Percentiles rank a stretch among this genome's conserved stretches.
Conservation (phyloP, 1,140 invertebrate species). For the Stegodyphus dumicola region DNA sequence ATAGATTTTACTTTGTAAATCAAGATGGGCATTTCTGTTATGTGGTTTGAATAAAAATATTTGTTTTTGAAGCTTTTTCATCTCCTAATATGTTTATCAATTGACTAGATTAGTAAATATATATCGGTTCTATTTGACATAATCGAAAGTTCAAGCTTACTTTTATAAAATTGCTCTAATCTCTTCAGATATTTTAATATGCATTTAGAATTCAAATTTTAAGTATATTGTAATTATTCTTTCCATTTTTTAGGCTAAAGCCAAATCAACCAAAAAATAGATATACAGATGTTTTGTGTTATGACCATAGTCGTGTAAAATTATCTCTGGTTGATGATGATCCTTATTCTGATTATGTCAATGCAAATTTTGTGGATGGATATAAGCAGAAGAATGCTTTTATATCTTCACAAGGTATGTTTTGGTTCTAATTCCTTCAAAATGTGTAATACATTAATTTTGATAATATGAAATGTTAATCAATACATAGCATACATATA, state of each 20-base stretch:
- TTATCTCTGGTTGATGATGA: conserved; percentile 78
- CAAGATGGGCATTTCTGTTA: too few relatives aligned
- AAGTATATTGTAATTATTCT: neutral
- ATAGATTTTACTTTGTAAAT: too few relatives aligned
- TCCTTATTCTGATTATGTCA: conserved; percentile 89
- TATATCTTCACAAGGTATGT: conserved; percentile 92
- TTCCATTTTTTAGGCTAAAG: conserved; percentile 73
- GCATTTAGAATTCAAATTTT: neutral
- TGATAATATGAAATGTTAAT: too few relatives aligned
- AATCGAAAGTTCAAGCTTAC: too few relatives aligned
- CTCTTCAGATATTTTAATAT: conserved; percentile 1
- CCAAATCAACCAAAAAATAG: conserved; percentile 91
- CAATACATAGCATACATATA: too few relatives aligned
- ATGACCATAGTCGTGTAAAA: conserved; percentile 92
- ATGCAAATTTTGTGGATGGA: conserved; percentile 97
- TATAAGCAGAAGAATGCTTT: conserved; percentile 98
- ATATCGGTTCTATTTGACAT: too few relatives aligned
- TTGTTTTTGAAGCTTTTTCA: too few relatives aligned
- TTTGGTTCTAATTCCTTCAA: too few relatives aligned
- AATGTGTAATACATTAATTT: too few relatives aligned
- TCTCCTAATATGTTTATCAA: neutral
- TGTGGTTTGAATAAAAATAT: too few relatives aligned
- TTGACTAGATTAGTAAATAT: neutral
- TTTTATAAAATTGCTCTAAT: too few relatives aligned
- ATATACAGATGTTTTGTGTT: conserved; percentile 97